phyloP scores from a whole-genome alignment of 2,113 vertebrate genomes.

The Xiphorhynchus elegans region DNA sequence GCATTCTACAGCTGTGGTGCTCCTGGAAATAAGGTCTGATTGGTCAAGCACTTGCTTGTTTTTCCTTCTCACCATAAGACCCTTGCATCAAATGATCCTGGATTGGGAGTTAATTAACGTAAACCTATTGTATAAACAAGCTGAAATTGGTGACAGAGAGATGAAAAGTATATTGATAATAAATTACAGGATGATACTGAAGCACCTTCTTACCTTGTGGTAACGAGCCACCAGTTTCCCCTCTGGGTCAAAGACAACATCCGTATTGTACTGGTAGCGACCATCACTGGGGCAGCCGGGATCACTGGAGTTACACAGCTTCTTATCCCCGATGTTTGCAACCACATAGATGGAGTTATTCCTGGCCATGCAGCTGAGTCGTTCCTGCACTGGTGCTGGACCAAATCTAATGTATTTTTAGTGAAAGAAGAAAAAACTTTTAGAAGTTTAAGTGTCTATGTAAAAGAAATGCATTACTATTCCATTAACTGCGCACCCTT shows the following conservation, averaged over 20 bases:
- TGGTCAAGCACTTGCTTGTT: background rate
- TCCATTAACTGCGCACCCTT: background rate
- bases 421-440: background rate
- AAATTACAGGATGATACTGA: background rate
- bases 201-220: slow-evolving; percentile 65
- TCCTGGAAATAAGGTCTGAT: background rate
- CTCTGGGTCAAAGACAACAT: slow-evolving; percentile 65
- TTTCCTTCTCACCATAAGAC: background rate
- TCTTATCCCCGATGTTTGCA: slow-evolving; percentile 84
- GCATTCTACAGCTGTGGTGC: accelerated
- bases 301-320: slow-evolving; percentile 47
- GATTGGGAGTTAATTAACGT: background rate
- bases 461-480: background rate
- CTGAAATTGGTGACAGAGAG: background rate
- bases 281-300: slow-evolving; percentile 39
- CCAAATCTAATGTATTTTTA: slow-evolving; percentile 51
- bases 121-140: background rate
- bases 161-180: background rate
- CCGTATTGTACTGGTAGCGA: slow-evolving; percentile 73
- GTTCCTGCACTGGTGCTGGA: slow-evolving; percentile 56
- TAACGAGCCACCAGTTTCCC: slow-evolving; percentile 75
- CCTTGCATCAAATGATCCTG: background rate
- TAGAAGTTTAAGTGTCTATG: background rate
- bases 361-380: slow-evolving; percentile 88
- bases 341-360: slow-evolving; percentile 83